Evolutionary conservation across 2,797 vertebrate genomes (phyloP), one percentile per base, ranked within the genome.

Genomic region (Labeo calbasu): DNA sequence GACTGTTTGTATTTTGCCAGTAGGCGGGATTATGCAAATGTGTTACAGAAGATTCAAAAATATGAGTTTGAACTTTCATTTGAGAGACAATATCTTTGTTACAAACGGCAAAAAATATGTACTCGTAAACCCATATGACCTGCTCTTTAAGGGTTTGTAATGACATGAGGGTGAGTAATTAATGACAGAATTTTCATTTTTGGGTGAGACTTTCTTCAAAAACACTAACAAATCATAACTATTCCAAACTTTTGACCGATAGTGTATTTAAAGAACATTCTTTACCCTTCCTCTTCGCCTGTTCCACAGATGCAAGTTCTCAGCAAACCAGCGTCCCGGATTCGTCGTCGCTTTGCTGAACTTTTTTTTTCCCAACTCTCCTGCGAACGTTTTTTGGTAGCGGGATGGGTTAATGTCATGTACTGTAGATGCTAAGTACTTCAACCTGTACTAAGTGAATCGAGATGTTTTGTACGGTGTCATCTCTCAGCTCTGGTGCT

Each of bases 401-500:
- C 78, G 46, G 81, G 86, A 79, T 75, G 86, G 73, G 83, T 82
- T 86, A 73, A 69, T 84, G 77, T 85, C 21, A 65, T 78, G 61
- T 65, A 32, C 61, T 32, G 81, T 84, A 79, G 81, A 80, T 85
- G 83, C 83, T 66, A 79, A 86, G 55, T 86, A 84, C 76, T 84
- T 79, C 32, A 72, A 70, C 71, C 79, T 88, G 76, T 80, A 84
- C 77, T 87, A 87, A 77, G 75, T 84, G 68, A 78, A 77, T 55
- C 55, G 43, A 55, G 43, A 53, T 84, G 63, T 87, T 87, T 87
- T 83, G 55, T 83, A 86, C 40, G 61, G 71, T 77, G 81, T 84
- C 70, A 80, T 86, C 82, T 85, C 76, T 85, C 59, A 19, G 82
- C 86, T 87, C 87, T 84, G 82, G 69, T 77, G 69, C 84, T 87